Percentiles rank a stretch among this genome's conserved stretches.
These are phyloP conservation scores for Sclerurus mexicanus DNA, from an alignment of 2,113 vertebrate genomes.

Conservation along the genomic window DNA sequence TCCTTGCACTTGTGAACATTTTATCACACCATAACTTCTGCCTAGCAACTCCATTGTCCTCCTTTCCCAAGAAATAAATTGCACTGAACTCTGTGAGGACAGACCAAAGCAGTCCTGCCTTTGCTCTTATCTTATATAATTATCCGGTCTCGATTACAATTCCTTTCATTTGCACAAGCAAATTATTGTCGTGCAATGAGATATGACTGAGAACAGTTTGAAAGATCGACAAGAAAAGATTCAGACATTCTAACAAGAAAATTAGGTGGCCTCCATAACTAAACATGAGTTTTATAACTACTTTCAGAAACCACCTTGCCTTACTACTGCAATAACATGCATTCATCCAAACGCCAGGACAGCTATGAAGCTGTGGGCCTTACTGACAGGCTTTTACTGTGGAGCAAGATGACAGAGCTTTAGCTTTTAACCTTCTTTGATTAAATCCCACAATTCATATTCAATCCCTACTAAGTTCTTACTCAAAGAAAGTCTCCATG, in stretches of 20 bases:
- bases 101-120: neutral
- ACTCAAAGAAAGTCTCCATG: neutral
- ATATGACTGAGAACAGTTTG: neutral
- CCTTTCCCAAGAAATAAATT: neutral
- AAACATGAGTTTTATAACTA: neutral
- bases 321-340: neutral
- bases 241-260: neutral
- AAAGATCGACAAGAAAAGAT: neutral
- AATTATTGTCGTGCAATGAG: neutral
- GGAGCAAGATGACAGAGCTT: neutral
- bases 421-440: neutral
- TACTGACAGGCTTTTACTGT: neutral
- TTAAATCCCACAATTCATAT: neutral
- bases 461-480: neutral
- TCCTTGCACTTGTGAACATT: neutral
- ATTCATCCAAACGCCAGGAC: neutral
- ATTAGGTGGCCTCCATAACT: neutral
- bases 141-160: neutral
- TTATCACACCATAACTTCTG: neutral
- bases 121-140: neutral
- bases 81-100: neutral
- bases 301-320: neutral
- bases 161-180: neutral
- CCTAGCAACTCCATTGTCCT: neutral
- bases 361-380: neutral